Evolutionary conservation across 2,888 invertebrate genomes (phyloP).

Genomic region (Lochmaea capreae): DNA sequence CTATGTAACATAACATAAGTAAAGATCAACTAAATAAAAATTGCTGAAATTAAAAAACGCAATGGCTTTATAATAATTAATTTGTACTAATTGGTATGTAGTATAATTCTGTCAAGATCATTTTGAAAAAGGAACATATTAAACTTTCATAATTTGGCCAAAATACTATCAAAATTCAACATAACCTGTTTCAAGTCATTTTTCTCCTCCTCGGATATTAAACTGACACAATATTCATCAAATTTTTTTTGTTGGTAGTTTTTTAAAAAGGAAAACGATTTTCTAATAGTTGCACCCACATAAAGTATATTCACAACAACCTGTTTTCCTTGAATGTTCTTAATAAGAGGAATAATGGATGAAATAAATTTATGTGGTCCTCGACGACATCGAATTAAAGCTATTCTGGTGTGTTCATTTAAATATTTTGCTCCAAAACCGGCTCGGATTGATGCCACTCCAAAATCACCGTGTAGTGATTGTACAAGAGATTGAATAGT

Average conservation of each 20-base stretch:
- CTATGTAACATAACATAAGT: too few species aligned
- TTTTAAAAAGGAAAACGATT: slow-evolving; percentile 81
- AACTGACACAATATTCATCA: slow-evolving; percentile 72
- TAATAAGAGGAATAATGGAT: slow-evolving; percentile 77
- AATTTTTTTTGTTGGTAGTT: slow-evolving; percentile 76
- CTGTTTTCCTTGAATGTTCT: slow-evolving; percentile 72
- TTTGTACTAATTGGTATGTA: too few species aligned
- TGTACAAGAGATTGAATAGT: slow-evolving; percentile 74
- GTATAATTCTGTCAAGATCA: too few species aligned
- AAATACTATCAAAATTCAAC: slow-evolving; percentile 56
- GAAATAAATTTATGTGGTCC: slow-evolving; percentile 80
- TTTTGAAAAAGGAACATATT: too few species aligned
- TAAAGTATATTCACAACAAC: slow-evolving; percentile 77
- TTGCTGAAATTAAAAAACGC: too few species aligned
- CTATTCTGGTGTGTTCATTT: slow-evolving; percentile 80
- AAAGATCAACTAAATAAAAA: too few species aligned
- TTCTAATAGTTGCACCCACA: slow-evolving; percentile 82
- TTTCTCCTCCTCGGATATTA: slow-evolving; percentile 74
- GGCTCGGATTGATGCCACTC: slow-evolving; percentile 75
- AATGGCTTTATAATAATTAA: too few species aligned
- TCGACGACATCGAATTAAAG: slow-evolving; percentile 78
- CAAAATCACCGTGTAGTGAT: slow-evolving; percentile 81
- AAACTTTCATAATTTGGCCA: slow-evolving; percentile 25
- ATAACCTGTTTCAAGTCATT: slow-evolving; percentile 67
- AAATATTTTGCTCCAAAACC: slow-evolving; percentile 85